These are phyloP conservation scores for Caenorhabditis remanei DNA, from an alignment of 1,140 invertebrate species.

Conservation along the genomic window DNA sequence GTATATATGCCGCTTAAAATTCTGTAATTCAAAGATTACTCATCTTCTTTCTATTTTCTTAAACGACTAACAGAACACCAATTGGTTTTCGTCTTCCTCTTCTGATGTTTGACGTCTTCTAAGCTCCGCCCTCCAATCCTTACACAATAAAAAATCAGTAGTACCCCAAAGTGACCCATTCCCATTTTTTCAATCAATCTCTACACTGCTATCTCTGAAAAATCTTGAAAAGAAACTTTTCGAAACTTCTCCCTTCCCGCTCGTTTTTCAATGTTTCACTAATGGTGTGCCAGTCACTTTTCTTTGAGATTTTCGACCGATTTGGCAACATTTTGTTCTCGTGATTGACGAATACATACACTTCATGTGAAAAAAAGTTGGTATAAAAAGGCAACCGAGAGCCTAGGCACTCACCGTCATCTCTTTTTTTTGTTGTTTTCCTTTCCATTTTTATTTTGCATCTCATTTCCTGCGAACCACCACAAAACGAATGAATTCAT, in stretches of 20 bases:
- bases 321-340: conserved; percentile 55
- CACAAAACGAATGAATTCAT: neutral
- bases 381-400: neutral
- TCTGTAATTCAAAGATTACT: conserved; percentile 22
- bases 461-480: neutral
- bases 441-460: neutral
- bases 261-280: conserved; percentile 48
- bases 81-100: neutral
- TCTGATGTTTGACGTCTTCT: conserved; percentile 35
- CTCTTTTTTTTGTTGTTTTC: conserved; percentile 8
- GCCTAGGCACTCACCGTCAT: neutral
- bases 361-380: neutral
- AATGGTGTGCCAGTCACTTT: conserved; percentile 51
- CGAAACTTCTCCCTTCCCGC: neutral
- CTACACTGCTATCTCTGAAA: conserved; percentile 19
- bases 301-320: conserved; percentile 29
- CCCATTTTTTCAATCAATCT: conserved; percentile 46
- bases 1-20: neutral
- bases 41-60: neutral
- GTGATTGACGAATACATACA: conserved; percentile 18
- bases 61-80: neutral
- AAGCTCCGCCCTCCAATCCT: neutral
- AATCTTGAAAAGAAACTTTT: neutral
- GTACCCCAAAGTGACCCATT: conserved; percentile 36
- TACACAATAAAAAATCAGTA: neutral